Evolutionary conservation across 2,113 vertebrate genomes (phyloP), one percentile per base, ranked within the genome.

Genomic region (Willisornis vidua): DNA sequence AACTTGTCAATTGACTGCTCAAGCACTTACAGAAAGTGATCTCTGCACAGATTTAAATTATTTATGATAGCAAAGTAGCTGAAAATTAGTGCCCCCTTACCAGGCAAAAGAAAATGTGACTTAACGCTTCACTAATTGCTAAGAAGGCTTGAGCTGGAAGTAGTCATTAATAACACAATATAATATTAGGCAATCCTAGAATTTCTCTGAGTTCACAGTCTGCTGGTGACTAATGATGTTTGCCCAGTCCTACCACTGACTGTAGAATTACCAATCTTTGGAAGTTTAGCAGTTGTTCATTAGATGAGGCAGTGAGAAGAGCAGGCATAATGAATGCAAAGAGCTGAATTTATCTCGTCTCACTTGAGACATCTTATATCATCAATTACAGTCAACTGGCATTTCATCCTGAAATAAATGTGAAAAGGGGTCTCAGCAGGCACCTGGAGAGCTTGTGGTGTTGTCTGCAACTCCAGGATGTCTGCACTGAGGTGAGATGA

Each of bases 1-100:
- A 94, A 37, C 52, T 92, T 88, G 83, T 94, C 95, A 71, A 93
- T 81, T 93, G 90, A 35, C 85, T 83, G 41, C 90, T 96, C 86
- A 71, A 67, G 94, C 89, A 92, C 79, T 97, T 97, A 77, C 39
- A 95, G 78, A 92, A 90, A 94, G 59, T 62, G 46, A 88, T 90
- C 67, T 80, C 88, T 57, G 65, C 48, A 74, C 39, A 35, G 80
- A 63, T 81, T 92, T 95, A 90, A 96, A 97, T 93, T 86, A 96
- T 96, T 96, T 95, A 94, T 89, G 65, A 80, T 17, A n/a, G 79
- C 51, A 92, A 97, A 97, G 95, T 89, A 96, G 83, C 48, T 92
- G 96, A 92, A 92, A 94, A 94, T 93, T 86, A 97, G 76, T 86
- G 76, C 25, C 33, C 55, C 59, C 86, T 94, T 92, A 92, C 45